Percentiles rank a stretch among this genome's conserved stretches.
phyloP scores from a whole-genome alignment of 2,888 invertebrate genomes.

The Oxystoma pomonae region DNA sequence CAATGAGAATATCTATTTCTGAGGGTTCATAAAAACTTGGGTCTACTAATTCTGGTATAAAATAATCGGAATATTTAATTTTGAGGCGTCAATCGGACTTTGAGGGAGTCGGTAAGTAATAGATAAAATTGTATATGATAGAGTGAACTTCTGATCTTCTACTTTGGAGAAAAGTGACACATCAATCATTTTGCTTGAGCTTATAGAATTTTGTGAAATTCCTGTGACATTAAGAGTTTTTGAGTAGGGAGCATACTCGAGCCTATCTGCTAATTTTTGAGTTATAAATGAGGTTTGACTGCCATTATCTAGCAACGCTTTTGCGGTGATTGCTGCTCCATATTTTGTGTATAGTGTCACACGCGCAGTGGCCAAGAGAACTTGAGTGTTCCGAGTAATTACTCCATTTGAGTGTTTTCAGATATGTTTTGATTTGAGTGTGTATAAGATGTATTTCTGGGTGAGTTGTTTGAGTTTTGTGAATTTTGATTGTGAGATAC shows the following conservation, averaged over 20 bases:
- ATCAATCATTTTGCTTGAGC: constrained; percentile 9
- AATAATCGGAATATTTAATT: constrained; percentile 10
- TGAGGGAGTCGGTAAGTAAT: constrained; percentile 19
- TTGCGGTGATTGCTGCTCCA: constrained; percentile 4
- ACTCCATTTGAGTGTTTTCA: no score
- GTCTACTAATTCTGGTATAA: constrained; percentile 13
- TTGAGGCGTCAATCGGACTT: constrained; percentile 2
- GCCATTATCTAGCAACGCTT: constrained; percentile 17
- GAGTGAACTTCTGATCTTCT: constrained; percentile 8
- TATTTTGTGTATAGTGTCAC: constrained; percentile 8
- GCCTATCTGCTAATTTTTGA: constrained; percentile 9
- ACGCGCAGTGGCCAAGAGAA: constrained; percentile 15
- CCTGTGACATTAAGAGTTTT: constrained; percentile 5
- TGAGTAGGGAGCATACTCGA: constrained; percentile 2
- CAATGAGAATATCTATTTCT: constrained; percentile 18
- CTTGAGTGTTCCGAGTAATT: constrained; percentile 11
- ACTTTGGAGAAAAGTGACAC: background rate
- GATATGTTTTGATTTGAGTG: no score
- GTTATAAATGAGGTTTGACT: constrained; percentile 21
- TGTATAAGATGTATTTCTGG: no score
- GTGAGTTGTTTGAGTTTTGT: background rate
- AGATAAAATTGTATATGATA: constrained; percentile 14
- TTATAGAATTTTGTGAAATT: background rate
- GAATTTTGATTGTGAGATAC: background rate
- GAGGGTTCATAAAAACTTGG: constrained; percentile 14